phyloP scores from a whole-genome alignment of 2,113 vertebrate genomes.

The Redunca redunca region DNA sequence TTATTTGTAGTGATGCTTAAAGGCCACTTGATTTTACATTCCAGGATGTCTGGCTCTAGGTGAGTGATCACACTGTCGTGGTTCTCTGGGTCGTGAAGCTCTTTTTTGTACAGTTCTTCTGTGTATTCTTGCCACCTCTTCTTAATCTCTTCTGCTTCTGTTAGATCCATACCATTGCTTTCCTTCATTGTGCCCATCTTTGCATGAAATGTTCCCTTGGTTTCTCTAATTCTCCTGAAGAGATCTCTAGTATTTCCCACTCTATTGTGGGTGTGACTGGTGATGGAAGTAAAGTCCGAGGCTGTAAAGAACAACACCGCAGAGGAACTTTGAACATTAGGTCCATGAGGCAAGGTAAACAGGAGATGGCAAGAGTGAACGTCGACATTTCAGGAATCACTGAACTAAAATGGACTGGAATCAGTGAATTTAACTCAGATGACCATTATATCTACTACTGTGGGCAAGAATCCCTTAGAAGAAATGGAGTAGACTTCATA shows the following conservation, averaged over 20 bases:
- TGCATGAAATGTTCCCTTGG: not conserved
- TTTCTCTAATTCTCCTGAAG: not conserved
- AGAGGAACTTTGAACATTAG: not conserved
- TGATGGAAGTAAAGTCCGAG: not conserved
- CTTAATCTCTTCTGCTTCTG: not conserved
- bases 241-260: not conserved
- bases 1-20: not conserved
- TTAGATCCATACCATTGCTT: not conserved
- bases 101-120: not conserved
- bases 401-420: not conserved
- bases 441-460: not conserved
- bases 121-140: not conserved
- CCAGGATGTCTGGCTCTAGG: not conserved
- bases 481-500: not conserved
- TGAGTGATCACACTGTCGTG: not conserved
- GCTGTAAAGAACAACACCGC: not conserved
- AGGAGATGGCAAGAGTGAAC: not conserved
- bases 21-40: not conserved
- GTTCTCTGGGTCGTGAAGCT: not conserved
- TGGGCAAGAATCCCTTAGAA: not conserved
- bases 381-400: not conserved
- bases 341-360: not conserved
- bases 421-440: not conserved
- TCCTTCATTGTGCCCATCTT: not conserved
- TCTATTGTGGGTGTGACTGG: not conserved